phyloP scores from a whole-genome alignment of 2,113 vertebrate genomes.

The Pelobates fuscus region DNA sequence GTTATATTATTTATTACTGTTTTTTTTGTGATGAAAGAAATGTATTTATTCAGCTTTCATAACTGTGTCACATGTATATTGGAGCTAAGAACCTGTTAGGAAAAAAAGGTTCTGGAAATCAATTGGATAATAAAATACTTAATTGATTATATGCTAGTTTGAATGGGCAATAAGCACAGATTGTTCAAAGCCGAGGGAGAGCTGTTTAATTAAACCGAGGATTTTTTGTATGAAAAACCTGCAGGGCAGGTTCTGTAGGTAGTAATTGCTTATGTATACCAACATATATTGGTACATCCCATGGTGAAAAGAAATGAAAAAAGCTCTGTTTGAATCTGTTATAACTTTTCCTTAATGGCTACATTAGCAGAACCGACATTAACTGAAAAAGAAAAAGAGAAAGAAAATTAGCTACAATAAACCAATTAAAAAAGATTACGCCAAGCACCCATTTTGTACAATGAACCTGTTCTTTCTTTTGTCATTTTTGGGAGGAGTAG shows the following conservation, averaged over 20 bases:
- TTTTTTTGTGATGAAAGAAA: constrained; percentile 67
- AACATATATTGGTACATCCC: constrained; percentile 54
- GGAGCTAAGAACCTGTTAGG: constrained; percentile 61
- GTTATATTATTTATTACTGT: constrained; percentile 69
- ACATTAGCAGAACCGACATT: constrained; percentile 46
- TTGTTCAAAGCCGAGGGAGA: constrained; percentile 60
- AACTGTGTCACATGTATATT: constrained; percentile 61
- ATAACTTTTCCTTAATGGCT: constrained; percentile 50
- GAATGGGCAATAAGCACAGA: constrained; percentile 61
- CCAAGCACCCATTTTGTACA: constrained; percentile 23
- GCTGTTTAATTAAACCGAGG: constrained; percentile 65
- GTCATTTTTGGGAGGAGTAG: neutral
- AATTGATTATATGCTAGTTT: constrained; percentile 72
- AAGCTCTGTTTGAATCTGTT: constrained; percentile 50
- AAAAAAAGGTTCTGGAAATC: constrained; percentile 61
- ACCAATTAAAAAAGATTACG: constrained; percentile 47
- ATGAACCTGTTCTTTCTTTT: constrained; percentile 5
- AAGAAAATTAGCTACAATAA: constrained; percentile 47
- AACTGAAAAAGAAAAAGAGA: constrained; percentile 41
- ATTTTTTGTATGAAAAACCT: constrained; percentile 58
- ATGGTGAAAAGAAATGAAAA: constrained; percentile 54
- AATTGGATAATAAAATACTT: constrained; percentile 77
- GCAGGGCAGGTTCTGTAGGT: constrained; percentile 54
- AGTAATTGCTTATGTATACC: constrained; percentile 55
- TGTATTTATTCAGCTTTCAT: constrained; percentile 66